Conservation (phyloP, 2,888 invertebrate genomes). For the Actias luna region DNA sequence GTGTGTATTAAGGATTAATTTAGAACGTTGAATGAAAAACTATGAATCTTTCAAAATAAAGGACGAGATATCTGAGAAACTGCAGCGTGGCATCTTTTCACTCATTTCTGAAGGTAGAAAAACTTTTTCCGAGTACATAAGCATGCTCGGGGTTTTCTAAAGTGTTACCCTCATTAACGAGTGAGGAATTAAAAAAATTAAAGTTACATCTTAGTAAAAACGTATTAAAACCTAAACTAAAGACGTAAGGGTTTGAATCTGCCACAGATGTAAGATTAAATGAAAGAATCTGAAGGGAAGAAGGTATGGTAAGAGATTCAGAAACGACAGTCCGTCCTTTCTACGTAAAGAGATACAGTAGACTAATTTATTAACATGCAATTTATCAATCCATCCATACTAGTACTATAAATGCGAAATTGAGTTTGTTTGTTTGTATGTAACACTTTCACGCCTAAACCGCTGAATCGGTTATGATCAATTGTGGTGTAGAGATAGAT, state of each 20-base stretch:
- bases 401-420: too few species aligned
- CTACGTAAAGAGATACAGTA: too few species aligned
- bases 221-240: not conserved
- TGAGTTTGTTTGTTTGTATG: too few species aligned
- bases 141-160: constrained; percentile 28
- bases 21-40: constrained; percentile 22
- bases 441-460: too few species aligned
- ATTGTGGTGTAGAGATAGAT: too few species aligned
- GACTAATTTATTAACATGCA: too few species aligned
- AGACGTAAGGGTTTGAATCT: not conserved
- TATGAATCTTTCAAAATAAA: constrained; percentile 26
- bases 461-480: too few species aligned
- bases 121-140: constrained; percentile 48
- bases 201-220: not conserved
- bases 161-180: constrained; percentile 54
- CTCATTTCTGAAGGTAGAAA: constrained; percentile 41
- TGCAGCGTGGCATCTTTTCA: constrained; percentile 60
- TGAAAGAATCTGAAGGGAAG: not conserved
- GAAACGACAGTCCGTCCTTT: too few species aligned
- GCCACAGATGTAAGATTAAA: not conserved
- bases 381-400: too few species aligned
- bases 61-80: constrained; percentile 26
- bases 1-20: constrained; percentile 29
- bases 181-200: constrained; percentile 38
- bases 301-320: too few species aligned